Base-by-base conservation (phyloP, 2,113 vertebrate species). In the Paramisgurnus dabryanus region DNA sequence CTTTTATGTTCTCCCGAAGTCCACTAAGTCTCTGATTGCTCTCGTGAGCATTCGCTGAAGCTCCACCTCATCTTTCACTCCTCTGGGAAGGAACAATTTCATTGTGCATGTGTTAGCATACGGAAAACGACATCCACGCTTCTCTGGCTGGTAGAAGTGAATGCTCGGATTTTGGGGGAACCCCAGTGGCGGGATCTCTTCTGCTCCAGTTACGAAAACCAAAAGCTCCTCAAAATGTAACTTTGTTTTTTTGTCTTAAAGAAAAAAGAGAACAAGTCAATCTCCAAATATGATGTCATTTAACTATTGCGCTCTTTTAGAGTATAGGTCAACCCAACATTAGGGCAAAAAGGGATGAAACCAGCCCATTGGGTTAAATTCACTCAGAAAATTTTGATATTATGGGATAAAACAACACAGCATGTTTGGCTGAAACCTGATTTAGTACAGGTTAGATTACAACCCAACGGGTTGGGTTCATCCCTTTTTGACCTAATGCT, bases 161-260 rank as follows among this genome's bases (percentile, higher is more conserved):
- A 91, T 79, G 1, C 82, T 84, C 68, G 90, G 86, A 15, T 40
- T 50, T 43, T 60, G 71, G 22, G 84, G 15, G 34, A 91, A 85
- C 7, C 91, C 90, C 34, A 87, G 80, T 15, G 82, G 82, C 76
- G 88, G 90, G 41, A 89, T 61, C 22, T 82, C 80, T 66, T 88
- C 85, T 4, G 79, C 67, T 78, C 87, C 91, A 5, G 87, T 90
- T 82, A 89, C 82, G 81, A 92, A 91, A 63, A 65, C 17, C 5
- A 93, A 87, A 70, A 92, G 85, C 34, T 93, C 89, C 78, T 89
- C 83, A 61, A 91, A 89, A 22, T 82, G 81, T 67, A 90, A 81
- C 53, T 81, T 75, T 34, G 85, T 53, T 43, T 76, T 34, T 18
- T 84, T 81, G 0, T 88, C 90, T 92, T 47, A 9, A 47, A 47